Conservation (phyloP, 1,140 invertebrate species). For the Dermatophagoides farinae region DNA sequence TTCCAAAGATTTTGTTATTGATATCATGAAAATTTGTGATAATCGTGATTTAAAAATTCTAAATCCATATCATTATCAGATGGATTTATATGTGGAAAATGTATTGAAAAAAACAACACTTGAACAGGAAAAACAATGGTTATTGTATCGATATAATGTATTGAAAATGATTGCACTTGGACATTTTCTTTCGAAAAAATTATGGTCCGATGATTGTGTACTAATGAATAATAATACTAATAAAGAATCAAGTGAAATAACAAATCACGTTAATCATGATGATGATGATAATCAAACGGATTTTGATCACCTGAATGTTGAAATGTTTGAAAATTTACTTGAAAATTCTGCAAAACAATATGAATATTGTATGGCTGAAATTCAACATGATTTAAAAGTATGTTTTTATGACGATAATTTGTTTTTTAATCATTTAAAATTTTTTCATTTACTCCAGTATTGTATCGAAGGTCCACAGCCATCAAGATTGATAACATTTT, state of each 20-base stretch:
- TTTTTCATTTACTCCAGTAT: background rate
- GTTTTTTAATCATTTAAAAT: background rate
- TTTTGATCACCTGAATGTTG: too few relatives aligned
- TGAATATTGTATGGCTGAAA: too few relatives aligned
- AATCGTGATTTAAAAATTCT: constrained; percentile 11
- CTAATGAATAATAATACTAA: too few relatives aligned
- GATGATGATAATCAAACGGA: too few relatives aligned
- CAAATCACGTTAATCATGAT: too few relatives aligned
- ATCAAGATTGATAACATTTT: background rate
- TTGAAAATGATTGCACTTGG: background rate
- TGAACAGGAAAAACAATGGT: background rate
- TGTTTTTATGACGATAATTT: too few relatives aligned
- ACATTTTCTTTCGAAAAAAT: background rate
- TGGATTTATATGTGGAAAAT: background rate
- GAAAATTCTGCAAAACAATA: background rate
- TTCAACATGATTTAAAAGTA: too few relatives aligned
- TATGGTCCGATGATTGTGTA: background rate
- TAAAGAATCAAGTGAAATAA: background rate
- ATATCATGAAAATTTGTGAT: constrained; percentile 13
- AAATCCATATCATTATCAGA: background rate
- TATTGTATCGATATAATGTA: background rate
- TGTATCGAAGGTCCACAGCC: constrained; percentile 3
- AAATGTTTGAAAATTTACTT: background rate
- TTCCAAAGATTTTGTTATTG: constrained; percentile 26
- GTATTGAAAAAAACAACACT: background rate